phyloP scores from a whole-genome alignment of 2,113 vertebrate species.

The Macquaria australasica region DNA sequence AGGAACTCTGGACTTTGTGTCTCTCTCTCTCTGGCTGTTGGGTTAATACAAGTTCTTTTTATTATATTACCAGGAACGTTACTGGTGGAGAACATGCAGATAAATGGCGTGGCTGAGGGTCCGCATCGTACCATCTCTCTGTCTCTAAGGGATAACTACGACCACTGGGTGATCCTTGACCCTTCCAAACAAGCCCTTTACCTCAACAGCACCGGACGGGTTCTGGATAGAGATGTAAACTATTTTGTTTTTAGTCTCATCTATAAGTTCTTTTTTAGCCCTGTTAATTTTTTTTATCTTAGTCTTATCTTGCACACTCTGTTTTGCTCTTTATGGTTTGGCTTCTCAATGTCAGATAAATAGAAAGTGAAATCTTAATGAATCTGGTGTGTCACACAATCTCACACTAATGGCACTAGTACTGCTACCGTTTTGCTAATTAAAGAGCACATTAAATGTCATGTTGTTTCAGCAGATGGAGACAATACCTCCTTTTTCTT shows the following conservation, averaged over 20 bases:
- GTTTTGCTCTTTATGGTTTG: background rate
- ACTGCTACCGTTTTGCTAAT: background rate
- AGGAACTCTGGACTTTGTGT: background rate
- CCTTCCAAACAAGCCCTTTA: constrained; percentile 91
- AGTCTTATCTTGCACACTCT: background rate
- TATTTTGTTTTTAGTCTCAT: background rate
- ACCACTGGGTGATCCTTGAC: constrained; percentile 96
- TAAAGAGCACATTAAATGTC: background rate
- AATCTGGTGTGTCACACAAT: background rate
- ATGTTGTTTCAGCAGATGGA: background rate
- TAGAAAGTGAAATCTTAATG: background rate
- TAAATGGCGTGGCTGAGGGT: constrained; percentile 93
- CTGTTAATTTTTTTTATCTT: too few species aligned
- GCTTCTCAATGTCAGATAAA: background rate
- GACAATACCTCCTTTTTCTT: background rate
- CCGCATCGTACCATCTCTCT: constrained; percentile 93
- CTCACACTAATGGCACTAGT: background rate
- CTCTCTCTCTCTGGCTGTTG: background rate
- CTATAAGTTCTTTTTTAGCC: background rate
- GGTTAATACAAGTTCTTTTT: constrained; percentile 6
- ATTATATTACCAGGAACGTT: constrained; percentile 89
- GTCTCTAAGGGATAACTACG: constrained; percentile 91
- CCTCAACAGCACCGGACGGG: constrained; percentile 95
- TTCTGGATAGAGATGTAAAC: constrained; percentile 95
- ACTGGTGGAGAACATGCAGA: constrained; percentile 97